A percentile compares a stretch with the other conserved stretches of the same genome.
Evolutionary conservation across 2,797 vertebrate species (phyloP).

Genomic region (Muscicapa striata): DNA sequence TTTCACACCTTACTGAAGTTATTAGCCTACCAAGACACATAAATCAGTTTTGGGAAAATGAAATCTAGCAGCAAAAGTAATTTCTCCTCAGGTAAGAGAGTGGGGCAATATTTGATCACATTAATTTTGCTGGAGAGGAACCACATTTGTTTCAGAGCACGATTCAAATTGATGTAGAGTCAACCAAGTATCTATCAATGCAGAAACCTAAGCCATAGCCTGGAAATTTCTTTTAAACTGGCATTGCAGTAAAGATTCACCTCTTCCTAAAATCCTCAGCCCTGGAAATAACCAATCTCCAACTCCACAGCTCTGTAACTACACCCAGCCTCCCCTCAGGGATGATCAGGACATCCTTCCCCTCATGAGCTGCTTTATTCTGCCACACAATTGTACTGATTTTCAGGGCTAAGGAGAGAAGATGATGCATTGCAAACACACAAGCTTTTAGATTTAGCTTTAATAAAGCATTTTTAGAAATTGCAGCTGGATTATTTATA

Average conservation of each 20-base stretch:
- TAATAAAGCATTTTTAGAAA: not conserved
- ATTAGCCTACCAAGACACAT: not conserved
- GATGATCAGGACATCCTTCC: accelerated
- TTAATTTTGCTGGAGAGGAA: constrained; percentile 11
- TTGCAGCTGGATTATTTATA: not conserved
- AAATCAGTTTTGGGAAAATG: constrained; percentile 43
- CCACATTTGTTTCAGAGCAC: not conserved
- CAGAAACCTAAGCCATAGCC: not conserved
- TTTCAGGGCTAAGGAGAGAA: not conserved
- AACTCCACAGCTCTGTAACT: not conserved
- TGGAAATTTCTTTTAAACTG: not conserved
- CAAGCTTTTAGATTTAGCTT: not conserved
- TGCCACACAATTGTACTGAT: not conserved
- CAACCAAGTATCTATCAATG: not conserved
- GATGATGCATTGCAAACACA: not conserved
- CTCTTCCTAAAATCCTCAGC: not conserved
- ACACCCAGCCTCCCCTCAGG: accelerated
- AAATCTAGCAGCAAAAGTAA: constrained; percentile 23
- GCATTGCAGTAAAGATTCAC: not conserved
- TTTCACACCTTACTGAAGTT: not conserved
- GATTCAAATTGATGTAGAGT: not conserved
- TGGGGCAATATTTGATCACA: not conserved
- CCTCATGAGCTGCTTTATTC: not conserved
- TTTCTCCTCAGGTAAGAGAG: not conserved
- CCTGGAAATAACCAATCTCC: not conserved